phyloP scores from a whole-genome alignment of 2,113 vertebrate species.

The Nymphicus hollandicus region DNA sequence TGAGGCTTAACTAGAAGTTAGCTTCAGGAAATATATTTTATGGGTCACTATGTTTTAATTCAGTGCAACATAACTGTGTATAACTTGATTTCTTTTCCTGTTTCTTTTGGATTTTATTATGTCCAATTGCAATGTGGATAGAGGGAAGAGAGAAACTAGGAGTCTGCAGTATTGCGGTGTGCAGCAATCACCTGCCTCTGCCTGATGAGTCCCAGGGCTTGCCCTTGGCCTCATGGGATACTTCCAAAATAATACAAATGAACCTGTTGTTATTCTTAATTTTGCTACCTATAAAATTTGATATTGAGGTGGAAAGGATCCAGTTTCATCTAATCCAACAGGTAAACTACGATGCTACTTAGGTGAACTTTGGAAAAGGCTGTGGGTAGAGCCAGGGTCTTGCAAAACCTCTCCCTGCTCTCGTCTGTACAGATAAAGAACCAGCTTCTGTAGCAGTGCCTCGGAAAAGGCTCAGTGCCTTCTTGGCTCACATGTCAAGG shows the following conservation, averaged over 20 bases:
- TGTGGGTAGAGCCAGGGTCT: neutral
- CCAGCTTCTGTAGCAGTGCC: neutral
- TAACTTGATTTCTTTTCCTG: constrained; percentile 63
- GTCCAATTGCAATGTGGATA: accelerated
- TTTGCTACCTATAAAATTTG: constrained; percentile 63
- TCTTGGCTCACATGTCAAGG: neutral
- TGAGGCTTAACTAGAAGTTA: neutral
- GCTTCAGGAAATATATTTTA: neutral
- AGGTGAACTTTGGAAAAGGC: neutral
- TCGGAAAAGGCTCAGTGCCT: neutral
- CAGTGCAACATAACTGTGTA: constrained; percentile 30
- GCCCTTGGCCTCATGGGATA: neutral
- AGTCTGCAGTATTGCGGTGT: neutral
- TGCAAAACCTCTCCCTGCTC: neutral
- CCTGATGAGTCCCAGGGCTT: neutral
- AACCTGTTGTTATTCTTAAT: constrained; percentile 36
- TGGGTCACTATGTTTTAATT: neutral
- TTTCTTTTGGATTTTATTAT: constrained; percentile 39
- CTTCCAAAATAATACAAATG: neutral
- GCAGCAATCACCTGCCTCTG: neutral
- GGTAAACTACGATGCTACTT: neutral
- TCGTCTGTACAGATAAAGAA: neutral
- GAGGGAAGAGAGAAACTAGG: neutral
- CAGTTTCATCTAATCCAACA: constrained; percentile 32
- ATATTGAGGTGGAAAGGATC: neutral